Percentiles rank a stretch among this genome's conserved stretches.
Conservation (phyloP, 2,797 vertebrate species). For the Ammospiza maritima region DNA sequence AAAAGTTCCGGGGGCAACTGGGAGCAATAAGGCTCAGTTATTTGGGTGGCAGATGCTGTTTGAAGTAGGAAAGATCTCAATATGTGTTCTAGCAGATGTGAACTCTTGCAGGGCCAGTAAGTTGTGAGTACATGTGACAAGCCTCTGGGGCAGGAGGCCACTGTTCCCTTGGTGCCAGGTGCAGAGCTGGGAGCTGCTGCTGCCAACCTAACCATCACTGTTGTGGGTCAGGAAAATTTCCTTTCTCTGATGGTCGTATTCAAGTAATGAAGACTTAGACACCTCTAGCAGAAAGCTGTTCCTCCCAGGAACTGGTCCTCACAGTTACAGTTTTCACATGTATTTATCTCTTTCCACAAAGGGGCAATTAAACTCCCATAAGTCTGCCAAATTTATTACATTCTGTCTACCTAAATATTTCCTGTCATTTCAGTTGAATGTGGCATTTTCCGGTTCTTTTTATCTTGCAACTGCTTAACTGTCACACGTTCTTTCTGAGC, state of each 20-base stretch:
- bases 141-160: background rate
- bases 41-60: background rate
- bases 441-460: slow-evolving; percentile 70
- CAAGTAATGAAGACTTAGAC: background rate
- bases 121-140: background rate
- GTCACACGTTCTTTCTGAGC: slow-evolving; percentile 36
- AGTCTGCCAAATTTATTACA: slow-evolving; percentile 63
- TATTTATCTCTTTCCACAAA: slow-evolving; percentile 44
- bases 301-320: slow-evolving; percentile 4
- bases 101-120: background rate
- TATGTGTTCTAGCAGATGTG: background rate
- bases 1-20: background rate
- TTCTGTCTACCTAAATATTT: slow-evolving; percentile 66
- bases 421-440: slow-evolving; percentile 63
- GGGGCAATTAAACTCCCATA: slow-evolving; percentile 47
- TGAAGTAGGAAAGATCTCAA: background rate
- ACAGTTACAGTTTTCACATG: background rate
- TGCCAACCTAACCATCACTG: background rate
- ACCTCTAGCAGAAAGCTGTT: background rate
- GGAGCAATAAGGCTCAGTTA: background rate
- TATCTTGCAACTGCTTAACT: slow-evolving; percentile 60
- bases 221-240: rapidly evolving
- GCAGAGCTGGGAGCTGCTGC: background rate
- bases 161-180: background rate
- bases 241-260: background rate